Base-by-base conservation (phyloP, 2,113 vertebrate species). In the Scomber colias region DNA sequence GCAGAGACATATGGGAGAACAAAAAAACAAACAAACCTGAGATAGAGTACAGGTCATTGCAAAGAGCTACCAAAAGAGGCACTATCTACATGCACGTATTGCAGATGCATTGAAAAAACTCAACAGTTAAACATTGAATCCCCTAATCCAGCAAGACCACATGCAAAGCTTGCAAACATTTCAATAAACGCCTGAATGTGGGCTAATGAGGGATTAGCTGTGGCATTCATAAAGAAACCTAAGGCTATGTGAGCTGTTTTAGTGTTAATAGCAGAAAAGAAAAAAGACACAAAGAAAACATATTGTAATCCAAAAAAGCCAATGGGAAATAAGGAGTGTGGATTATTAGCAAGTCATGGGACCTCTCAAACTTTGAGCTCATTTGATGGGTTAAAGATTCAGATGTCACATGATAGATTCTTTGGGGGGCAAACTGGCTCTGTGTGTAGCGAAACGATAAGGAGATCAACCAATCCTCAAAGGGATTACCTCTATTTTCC, bases 301-400 rank as follows among this genome's bases (percentile, higher is more conserved):
- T 57, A 67, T 88, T 92, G 89, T 93, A 84, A 79, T 91, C 66
- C 72, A 75, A 87, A 82, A 76, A 81, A 82, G 79, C 74, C 60
- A 76, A 77, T 73, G 75, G 66, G 55, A 81, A 83, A 72, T n/a
- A 55, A 24, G 82, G 57, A 75, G 16, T 64, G 50, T 66, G 90
- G 92, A 94, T 93, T 94, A 93, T 75, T 77, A 82, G 56, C 60
- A 74, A 92, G 92, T 93, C 94, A 95, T 88, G 92, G 91, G 94
- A 94, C 89, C 77, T 81, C 77, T 69, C 31, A 44, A 87, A 92
- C 79, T 85, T 86, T 87, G 68, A 94, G 92, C 93, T 93, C 79
- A 87, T 94, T 93, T 92, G 89, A 92, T 85, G 76, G 90, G 82
- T 92, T 88, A 76, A 89, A 76, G 79, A 90, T 92, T 93, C 83